phyloP scores from a whole-genome alignment of 1,140 invertebrate genomes.

The Leptestheria dahalacensis region DNA sequence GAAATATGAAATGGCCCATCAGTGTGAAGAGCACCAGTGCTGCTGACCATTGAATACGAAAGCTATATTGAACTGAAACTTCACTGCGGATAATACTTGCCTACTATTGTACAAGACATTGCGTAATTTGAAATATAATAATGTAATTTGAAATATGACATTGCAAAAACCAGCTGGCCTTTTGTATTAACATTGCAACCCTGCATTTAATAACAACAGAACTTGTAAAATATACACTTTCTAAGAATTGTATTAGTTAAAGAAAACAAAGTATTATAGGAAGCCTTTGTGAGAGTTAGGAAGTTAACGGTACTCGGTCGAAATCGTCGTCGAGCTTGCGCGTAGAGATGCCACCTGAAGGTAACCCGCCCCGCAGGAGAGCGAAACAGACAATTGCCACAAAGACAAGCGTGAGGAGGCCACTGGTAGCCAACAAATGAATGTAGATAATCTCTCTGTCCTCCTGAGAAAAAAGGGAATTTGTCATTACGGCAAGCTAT shows the following conservation, averaged over 20 bases:
- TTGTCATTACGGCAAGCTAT: not conserved
- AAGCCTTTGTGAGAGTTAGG: too few relatives aligned
- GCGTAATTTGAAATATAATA: too few relatives aligned
- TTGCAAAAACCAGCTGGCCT: too few relatives aligned
- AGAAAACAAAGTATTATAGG: too few relatives aligned
- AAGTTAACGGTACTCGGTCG: too few relatives aligned
- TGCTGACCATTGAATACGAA: not conserved
- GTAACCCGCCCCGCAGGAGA: constrained; percentile 3
- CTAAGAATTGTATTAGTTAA: too few relatives aligned
- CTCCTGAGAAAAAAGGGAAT: not conserved
- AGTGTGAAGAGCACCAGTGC: not conserved
- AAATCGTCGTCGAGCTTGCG: not conserved
- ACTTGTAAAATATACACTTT: too few relatives aligned
- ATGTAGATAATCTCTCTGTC: not conserved
- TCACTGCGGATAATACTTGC: not conserved
- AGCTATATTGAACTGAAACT: not conserved
- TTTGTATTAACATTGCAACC: too few relatives aligned
- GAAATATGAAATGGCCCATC: constrained; percentile 4
- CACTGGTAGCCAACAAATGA: constrained; percentile 9
- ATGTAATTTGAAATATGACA: not conserved
- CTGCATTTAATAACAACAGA: too few relatives aligned
- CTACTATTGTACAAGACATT: too few relatives aligned
- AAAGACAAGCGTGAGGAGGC: constrained; percentile 2
- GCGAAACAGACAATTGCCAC: constrained; percentile 9
- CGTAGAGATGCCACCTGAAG: not conserved